Percentiles rank a stretch among this genome's conserved stretches.
These are phyloP conservation scores for Myrmecophaga tridactyla DNA, from an alignment of 2,113 vertebrate species.

Conservation along the genomic window DNA sequence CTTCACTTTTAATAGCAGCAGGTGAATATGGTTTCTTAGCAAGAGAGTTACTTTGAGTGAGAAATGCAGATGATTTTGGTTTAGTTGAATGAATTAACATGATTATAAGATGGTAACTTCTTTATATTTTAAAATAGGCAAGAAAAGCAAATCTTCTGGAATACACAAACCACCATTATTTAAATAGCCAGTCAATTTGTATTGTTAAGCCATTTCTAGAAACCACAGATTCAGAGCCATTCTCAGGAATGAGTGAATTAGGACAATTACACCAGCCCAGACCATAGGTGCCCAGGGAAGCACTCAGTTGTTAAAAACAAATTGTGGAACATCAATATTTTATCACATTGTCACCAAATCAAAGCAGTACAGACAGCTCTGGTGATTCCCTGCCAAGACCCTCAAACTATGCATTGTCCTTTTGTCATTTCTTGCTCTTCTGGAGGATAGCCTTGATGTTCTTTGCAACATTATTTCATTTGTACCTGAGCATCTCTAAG, in stretches of 20 bases:
- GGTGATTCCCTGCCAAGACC: conserved; percentile 70
- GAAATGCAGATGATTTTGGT: conserved; percentile 8
- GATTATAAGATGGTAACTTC: neutral
- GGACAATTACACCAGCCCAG: conserved; percentile 26
- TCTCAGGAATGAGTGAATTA: conserved; percentile 54
- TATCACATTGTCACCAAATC: conserved; percentile 54
- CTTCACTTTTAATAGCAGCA: neutral
- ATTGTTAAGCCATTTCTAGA: conserved; percentile 38
- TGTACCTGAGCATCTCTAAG: conserved; percentile 49
- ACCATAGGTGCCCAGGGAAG: conserved; percentile 17
- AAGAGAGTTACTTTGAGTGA: neutral
- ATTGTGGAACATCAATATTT: conserved; percentile 31
- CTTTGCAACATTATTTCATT: conserved; percentile 68
- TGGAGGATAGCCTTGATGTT: conserved; percentile 53
- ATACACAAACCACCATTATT: neutral
- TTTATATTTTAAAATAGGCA: neutral
- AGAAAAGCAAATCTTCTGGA: neutral
- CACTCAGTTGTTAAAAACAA: conserved; percentile 57
- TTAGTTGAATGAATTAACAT: neutral
- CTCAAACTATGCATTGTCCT: conserved; percentile 55
- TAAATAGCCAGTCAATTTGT: neutral
- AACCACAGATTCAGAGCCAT: neutral
- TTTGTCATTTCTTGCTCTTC: conserved; percentile 63
- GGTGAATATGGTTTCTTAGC: neutral
- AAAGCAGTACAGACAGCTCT: conserved; percentile 48